Conservation (phyloP, 2,888 invertebrate species). For the Andrena bucephala region DNA sequence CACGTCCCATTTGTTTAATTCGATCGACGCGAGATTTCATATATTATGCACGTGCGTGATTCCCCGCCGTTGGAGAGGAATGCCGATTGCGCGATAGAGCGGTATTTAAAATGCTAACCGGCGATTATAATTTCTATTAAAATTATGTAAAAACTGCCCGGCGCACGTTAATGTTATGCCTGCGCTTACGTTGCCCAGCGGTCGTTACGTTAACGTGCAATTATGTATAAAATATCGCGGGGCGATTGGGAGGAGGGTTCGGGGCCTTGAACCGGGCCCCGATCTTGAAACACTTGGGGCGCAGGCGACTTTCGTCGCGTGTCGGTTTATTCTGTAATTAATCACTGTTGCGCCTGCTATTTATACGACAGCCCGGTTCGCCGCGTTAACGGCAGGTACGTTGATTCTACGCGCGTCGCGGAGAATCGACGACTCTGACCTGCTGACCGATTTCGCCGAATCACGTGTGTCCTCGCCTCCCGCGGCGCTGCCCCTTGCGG, state of each 20-base stretch:
- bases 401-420: conserved; percentile 5
- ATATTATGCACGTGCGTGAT: neutral
- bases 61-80: neutral
- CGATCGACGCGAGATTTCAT: neutral
- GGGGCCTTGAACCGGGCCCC: neutral
- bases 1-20: conserved; percentile 3
- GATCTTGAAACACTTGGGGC: neutral
- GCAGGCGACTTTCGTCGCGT: neutral
- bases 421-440: conserved; percentile 66
- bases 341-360: neutral
- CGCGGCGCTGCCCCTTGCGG: conserved; percentile 45
- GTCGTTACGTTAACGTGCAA: neutral
- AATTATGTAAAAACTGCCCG: neutral
- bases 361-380: neutral
- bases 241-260: neutral
- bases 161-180: neutral
- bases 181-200: neutral
- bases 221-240: neutral
- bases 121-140: neutral
- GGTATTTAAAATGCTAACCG: neutral
- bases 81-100: neutral
- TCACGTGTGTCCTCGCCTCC: conserved; percentile 65
- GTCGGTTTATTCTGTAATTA: no score
- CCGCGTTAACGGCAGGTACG: neutral
- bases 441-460: conserved; percentile 77